These are phyloP conservation scores for Tamias sibiricus DNA, from an alignment of 2,113 vertebrate genomes.

Conservation along the genomic window DNA sequence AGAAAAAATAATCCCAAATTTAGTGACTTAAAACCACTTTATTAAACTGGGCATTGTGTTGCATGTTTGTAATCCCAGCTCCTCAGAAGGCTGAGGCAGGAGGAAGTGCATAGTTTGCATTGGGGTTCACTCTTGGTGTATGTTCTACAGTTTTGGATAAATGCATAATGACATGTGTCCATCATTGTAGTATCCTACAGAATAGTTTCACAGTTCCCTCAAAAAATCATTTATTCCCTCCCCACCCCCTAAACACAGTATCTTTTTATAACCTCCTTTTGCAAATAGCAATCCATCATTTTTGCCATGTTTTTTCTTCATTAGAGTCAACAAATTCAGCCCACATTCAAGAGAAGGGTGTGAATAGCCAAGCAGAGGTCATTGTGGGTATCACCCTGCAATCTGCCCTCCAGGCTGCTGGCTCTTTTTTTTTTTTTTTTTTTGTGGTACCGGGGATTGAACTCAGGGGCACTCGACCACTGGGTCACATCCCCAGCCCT, in stretches of 20 bases:
- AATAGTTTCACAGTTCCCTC: not conserved
- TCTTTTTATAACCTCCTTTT: not conserved
- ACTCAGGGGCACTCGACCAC: too few relatives aligned
- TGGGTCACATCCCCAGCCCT: too few relatives aligned
- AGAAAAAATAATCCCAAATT: not conserved
- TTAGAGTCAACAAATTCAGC: not conserved
- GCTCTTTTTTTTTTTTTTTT: too few relatives aligned
- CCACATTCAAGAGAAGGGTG: not conserved
- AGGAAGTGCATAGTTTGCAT: not conserved
- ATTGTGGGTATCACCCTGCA: not conserved
- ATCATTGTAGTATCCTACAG: too few relatives aligned
- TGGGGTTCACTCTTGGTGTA: not conserved
- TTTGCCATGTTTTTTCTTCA: not conserved
- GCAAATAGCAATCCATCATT: not conserved
- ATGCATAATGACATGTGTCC: not conserved
- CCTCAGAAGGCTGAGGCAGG: not conserved
- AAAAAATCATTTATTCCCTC: not conserved
- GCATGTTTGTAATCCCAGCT: not conserved
- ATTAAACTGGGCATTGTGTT: not conserved
- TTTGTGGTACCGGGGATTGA: too few relatives aligned
- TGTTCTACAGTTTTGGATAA: not conserved
- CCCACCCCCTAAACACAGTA: not conserved
- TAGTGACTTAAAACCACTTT: not conserved
- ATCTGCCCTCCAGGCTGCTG: not conserved
- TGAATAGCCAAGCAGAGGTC: not conserved